Evolutionary conservation across 2,888 invertebrate species (phyloP).

Genomic region (Orthonevra nobilis): DNA sequence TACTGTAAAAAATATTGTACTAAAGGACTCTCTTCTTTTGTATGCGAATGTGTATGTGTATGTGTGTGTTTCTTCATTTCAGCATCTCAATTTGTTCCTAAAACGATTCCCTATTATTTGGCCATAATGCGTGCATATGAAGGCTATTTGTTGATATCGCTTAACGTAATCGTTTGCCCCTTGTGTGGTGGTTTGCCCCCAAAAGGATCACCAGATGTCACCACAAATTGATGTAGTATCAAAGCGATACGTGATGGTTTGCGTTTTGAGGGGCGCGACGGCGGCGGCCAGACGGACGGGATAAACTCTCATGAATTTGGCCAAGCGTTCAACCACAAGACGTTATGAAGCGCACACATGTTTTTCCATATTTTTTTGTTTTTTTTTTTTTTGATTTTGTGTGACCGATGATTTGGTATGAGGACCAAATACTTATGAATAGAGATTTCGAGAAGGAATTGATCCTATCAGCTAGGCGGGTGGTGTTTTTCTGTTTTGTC

Average conservation of each 20-base stretch:
- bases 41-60: no score
- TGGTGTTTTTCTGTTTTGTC: constrained; percentile 15
- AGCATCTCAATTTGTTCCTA: constrained; percentile 64
- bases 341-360: constrained; percentile 10
- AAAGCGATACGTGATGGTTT: constrained; percentile 2
- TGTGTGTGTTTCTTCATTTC: constrained; percentile 31
- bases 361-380: constrained; percentile 12
- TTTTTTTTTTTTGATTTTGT: constrained; percentile 10
- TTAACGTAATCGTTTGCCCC: constrained; percentile 60
- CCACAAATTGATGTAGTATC: constrained; percentile 68
- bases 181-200: not conserved
- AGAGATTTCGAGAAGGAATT: constrained; percentile 34
- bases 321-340: constrained; percentile 7
- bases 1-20: constrained; percentile 21
- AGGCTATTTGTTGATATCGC: constrained; percentile 67
- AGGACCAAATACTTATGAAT: constrained; percentile 31
- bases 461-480: constrained; percentile 30
- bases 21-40: constrained; percentile 25
- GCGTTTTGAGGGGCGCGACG: not conserved
- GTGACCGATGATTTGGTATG: constrained; percentile 29
- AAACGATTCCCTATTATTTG: constrained; percentile 68
- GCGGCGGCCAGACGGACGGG: no score
- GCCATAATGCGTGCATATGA: constrained; percentile 68
- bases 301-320: constrained; percentile 37
- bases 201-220: constrained; percentile 67